These are phyloP conservation scores for Styela clava DNA, from an alignment of 23 tunicate genomes.

Conservation along the genomic window DNA sequence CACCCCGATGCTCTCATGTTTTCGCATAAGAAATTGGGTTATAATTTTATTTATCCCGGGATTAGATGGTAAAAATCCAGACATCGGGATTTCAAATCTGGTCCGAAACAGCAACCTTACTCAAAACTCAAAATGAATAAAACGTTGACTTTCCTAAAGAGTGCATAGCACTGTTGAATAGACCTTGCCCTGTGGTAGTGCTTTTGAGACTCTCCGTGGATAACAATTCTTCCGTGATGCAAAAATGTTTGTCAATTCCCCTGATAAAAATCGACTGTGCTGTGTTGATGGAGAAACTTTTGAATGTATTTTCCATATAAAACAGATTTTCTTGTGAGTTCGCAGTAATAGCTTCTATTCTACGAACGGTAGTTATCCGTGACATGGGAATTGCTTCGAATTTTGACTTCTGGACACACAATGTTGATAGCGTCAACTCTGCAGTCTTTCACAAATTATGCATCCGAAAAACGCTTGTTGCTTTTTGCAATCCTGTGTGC, in stretches of 20 bases:
- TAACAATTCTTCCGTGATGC: slow-evolving; percentile 35
- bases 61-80: slow-evolving; percentile 42
- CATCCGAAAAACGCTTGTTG: too few relatives aligned
- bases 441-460: slow-evolving; percentile 39
- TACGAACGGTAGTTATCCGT: slow-evolving; percentile 35
- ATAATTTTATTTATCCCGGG: too few relatives aligned
- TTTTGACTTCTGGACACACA: slow-evolving; percentile 38
- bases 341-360: slow-evolving; percentile 33
- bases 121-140: too few relatives aligned
- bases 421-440: slow-evolving; percentile 19
- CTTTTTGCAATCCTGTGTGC: too few relatives aligned
- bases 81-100: too few relatives aligned
- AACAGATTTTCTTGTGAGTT: slow-evolving; percentile 11
- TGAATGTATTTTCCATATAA: background rate
- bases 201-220: slow-evolving; percentile 30
- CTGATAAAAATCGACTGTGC: slow-evolving; percentile 37
- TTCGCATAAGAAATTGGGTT: too few relatives aligned
- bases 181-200: slow-evolving; percentile 44
- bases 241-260: slow-evolving; percentile 38
- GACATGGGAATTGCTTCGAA: slow-evolving; percentile 27
- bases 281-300: slow-evolving; percentile 43
- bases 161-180: slow-evolving; percentile 9
- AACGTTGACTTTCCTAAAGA: slow-evolving; percentile 10
- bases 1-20: too few relatives aligned
- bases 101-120: too few relatives aligned